Base-by-base conservation (phyloP, 1,140 invertebrate genomes). In the Temnothorax curvispinosus region DNA sequence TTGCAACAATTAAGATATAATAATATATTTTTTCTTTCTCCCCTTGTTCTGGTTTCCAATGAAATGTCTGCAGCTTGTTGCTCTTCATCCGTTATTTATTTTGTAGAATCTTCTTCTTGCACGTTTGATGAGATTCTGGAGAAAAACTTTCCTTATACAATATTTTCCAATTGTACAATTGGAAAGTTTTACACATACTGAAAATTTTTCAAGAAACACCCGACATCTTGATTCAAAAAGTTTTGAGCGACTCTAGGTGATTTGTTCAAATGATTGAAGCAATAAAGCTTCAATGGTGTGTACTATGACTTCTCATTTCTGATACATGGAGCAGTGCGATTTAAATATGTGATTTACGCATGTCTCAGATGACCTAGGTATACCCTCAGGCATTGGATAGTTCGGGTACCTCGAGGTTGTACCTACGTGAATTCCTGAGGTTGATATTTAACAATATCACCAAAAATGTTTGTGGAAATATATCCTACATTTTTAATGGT, bases 301-400 rank as follows among this genome's bases (percentile, higher is more conserved):
- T 65, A 64, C 7, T 64, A 38, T 18, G 64, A 67, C 44, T 67
- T 67, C n/a, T 67, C 38, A 44, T 44, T 67, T 67, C 5, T 44
- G n/a, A 11, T 44, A 67, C 44, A 67, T 67, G 9, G n/a, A 3
- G 5, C 3, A 41, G 64, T 21, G 38, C n/a, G 9, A 67, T 67
- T 13, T 44, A 41, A 67, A 67, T 67, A 67, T 67, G n/a, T 56
- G 38, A 67, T 44, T 67, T 67, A 67, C 38, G n/a, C 15, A n/a
- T 67, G 9, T 44, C n/a, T 27, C 27, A 27, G 27, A 27, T 27
- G 27, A 21, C n/a, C 38, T 44, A 67, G 44, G 44, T 44, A 67
- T 67, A 67, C 11, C n/a, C 38, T 3, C n/a, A 44, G 8, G 38
- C 27, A 27, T 27, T 27, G 27, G 27, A 27, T 27, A 27, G 27